These are phyloP conservation scores for Tyrannus savana DNA, from an alignment of 2,113 vertebrate genomes.

Conservation along the genomic window DNA sequence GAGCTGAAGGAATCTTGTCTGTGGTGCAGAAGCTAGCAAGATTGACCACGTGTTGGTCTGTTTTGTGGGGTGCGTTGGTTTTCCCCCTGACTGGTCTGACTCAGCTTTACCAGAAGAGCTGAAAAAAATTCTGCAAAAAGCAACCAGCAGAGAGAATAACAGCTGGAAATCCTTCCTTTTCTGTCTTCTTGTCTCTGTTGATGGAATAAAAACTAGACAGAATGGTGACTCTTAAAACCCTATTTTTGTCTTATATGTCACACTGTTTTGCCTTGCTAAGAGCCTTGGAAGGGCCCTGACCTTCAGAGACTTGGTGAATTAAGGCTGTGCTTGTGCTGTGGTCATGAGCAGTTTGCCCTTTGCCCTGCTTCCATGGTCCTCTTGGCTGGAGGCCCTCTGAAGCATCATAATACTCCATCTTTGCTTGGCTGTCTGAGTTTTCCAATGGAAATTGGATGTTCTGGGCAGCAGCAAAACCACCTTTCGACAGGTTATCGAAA, in stretches of 20 bases:
- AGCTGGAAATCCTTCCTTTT: background rate
- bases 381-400: background rate
- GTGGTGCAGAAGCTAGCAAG: background rate
- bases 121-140: background rate
- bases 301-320: background rate
- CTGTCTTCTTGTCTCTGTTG: background rate
- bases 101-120: background rate
- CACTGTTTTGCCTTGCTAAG: background rate
- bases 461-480: background rate
- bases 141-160: background rate
- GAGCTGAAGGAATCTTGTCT: background rate
- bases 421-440: background rate
- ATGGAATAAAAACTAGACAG: background rate
- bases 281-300: background rate
- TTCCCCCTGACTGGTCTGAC: background rate
- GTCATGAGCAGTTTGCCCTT: background rate
- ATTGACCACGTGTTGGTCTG: background rate
- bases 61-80: too few relatives aligned
- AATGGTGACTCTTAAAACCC: background rate
- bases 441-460: background rate
- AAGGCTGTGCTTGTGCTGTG: background rate
- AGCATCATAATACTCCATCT: background rate
- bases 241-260: background rate
- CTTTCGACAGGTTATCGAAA: background rate
- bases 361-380: background rate